Evolutionary conservation across 2,797 vertebrate species (phyloP), one percentile per base, ranked within the genome.

Genomic region (Anguilla megastoma): DNA sequence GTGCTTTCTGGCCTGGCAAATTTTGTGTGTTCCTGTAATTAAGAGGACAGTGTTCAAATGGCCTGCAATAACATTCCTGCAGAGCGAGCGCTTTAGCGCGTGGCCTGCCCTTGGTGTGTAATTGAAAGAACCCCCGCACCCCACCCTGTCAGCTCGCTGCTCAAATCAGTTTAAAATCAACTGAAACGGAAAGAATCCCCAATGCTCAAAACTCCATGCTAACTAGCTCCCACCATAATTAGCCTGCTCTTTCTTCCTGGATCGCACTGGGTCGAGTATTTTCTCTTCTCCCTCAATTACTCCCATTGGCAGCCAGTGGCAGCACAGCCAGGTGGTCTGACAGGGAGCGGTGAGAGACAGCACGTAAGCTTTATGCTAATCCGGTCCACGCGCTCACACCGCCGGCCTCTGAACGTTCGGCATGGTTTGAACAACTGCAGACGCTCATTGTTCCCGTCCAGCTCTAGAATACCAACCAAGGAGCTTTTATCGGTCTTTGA

Each of bases 41-140:
- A 91, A 88, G 86, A 92, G 89, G 89, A 90, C 90, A 91, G 90
- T 90, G 89, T 52, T 90, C 88, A 89, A 91, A 91, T 90, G 89
- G 85, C 52, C 87, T 79, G 88, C 90, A 89, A 91, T 91, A 91
- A 91, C 90, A 93, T 90, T 92, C 89, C 86, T 90, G 85, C 85
- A 80, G 83, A 76, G 56, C 86, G 87, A 89, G 86, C 63, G 85
- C 84, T 86, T 79, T 18, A 83, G 89, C 87, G 83, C 84, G 21
- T 30, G 16, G 54, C 85, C 80, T 86, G 74, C 66, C 84, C 60
- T 66, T 83, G 52, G 48, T 87, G 87, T 83, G 87, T 83, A 87
- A 87, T 88, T 86, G 86, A 86, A 82, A 66, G 24, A 90, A 84
- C 85, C 85, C 85, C 69, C 0, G 41, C 41, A 45, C 41, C 1